phyloP scores from a whole-genome alignment of 2,113 vertebrate species.

The Gopherus evgoodei region DNA sequence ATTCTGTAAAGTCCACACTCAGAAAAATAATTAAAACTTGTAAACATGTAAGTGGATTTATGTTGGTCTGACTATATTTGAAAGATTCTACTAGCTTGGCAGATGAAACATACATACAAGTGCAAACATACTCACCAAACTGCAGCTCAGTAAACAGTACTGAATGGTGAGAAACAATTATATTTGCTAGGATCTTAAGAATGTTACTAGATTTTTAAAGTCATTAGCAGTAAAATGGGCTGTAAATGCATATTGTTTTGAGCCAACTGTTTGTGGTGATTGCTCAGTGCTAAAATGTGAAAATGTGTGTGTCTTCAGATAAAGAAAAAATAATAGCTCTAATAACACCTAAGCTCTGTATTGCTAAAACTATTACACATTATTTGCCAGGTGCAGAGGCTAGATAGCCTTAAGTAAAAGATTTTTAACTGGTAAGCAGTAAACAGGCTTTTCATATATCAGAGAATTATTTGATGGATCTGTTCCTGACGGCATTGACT shows the following conservation, averaged over 20 bases:
- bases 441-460: conserved; percentile 9
- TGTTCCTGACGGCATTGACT: conserved; percentile 27
- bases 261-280: background rate
- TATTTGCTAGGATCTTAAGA: background rate
- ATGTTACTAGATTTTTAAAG: background rate
- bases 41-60: background rate
- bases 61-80: background rate
- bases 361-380: background rate
- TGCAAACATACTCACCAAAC: background rate
- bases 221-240: background rate
- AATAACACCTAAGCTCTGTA: background rate
- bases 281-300: background rate
- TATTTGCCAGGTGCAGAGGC: conserved; percentile 40
- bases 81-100: background rate
- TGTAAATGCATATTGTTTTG: background rate
- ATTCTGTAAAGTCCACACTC: background rate
- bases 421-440: conserved; percentile 19
- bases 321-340: background rate
- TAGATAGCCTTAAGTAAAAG: conserved; percentile 3
- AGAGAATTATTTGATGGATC: conserved; percentile 5
- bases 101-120: background rate
- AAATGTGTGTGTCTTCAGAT: background rate
- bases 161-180: background rate
- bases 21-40: background rate
- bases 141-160: background rate